Conservation (phyloP, 2,888 invertebrate genomes). For the Pyrrhia umbra region DNA sequence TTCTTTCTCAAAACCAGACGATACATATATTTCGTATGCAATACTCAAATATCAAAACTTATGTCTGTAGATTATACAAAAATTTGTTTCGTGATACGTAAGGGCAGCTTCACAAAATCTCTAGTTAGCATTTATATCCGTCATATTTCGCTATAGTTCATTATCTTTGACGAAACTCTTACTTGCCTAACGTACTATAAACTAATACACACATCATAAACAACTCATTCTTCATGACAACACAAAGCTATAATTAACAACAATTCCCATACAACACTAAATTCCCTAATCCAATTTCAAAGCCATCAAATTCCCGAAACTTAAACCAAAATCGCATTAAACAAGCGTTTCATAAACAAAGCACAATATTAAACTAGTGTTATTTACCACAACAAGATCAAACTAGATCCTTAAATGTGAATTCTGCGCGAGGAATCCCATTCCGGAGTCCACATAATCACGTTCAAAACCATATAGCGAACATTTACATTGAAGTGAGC, state of each 20-base stretch:
- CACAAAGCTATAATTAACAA: not conserved
- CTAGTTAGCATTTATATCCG: too few species aligned
- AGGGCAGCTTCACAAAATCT: too few species aligned
- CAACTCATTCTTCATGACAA: not conserved
- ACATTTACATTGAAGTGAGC: conserved; percentile 67
- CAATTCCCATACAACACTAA: conserved; percentile 14
- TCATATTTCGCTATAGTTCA: too few species aligned
- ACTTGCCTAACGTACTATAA: not conserved
- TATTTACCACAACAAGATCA: conserved; percentile 57
- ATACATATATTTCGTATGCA: too few species aligned
- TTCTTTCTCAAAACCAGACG: too few species aligned
- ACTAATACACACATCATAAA: not conserved
- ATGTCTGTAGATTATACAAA: too few species aligned
- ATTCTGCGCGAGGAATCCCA: conserved; percentile 48
- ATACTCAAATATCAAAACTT: too few species aligned
- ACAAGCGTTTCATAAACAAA: conserved; percentile 38
- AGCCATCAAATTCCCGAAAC: conserved; percentile 41
- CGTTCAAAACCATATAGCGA: conserved; percentile 44
- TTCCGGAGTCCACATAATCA: conserved; percentile 54
- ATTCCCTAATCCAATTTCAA: conserved; percentile 27
- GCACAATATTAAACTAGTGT: conserved; percentile 44
- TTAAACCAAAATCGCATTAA: conserved; percentile 40
- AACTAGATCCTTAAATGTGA: conserved; percentile 47
- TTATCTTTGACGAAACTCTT: not conserved
- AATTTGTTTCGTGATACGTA: too few species aligned